Conservation (phyloP, 2,888 invertebrate species). For the Lasioglossum pauxillum region DNA sequence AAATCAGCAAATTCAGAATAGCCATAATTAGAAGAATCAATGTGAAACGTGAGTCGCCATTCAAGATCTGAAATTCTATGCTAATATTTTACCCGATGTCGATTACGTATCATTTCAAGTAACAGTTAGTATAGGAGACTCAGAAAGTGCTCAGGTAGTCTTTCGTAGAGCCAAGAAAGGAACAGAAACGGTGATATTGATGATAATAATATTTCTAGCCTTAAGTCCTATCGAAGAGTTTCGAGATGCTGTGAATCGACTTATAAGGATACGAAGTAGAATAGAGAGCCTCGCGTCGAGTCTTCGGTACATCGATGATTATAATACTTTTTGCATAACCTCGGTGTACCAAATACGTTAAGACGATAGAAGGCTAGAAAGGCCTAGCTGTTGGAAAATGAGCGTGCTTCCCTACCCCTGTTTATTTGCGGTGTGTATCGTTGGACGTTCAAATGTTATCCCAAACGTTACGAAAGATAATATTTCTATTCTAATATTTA, state of each 20-base stretch:
- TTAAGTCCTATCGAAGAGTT: background rate
- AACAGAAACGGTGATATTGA: slow-evolving; percentile 37
- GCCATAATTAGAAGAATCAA: background rate
- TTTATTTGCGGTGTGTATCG: background rate
- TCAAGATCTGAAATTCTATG: slow-evolving; percentile 30
- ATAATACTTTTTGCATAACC: background rate
- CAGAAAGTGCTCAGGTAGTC: background rate
- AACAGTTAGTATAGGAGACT: background rate
- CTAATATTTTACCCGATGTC: slow-evolving; percentile 10
- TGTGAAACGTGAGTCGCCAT: slow-evolving; percentile 14
- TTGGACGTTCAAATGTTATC: background rate
- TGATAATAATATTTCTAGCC: slow-evolving; percentile 28
- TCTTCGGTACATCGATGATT: background rate
- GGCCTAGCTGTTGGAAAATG: background rate
- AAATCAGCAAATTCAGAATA: background rate
- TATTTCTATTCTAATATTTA: background rate
- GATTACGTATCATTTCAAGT: background rate
- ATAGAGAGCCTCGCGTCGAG: background rate
- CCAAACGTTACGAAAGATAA: background rate
- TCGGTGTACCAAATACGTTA: background rate
- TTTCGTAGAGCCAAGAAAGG: background rate
- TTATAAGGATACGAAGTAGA: slow-evolving; percentile 6
- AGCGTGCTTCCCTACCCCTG: background rate
- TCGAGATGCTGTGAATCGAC: slow-evolving; percentile 22
- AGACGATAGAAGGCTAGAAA: background rate